A percentile compares a stretch with the other conserved stretches of the same genome.
Evolutionary conservation across 2,888 invertebrate genomes (phyloP).

Genomic region (Cryptophagus acutangulus): DNA sequence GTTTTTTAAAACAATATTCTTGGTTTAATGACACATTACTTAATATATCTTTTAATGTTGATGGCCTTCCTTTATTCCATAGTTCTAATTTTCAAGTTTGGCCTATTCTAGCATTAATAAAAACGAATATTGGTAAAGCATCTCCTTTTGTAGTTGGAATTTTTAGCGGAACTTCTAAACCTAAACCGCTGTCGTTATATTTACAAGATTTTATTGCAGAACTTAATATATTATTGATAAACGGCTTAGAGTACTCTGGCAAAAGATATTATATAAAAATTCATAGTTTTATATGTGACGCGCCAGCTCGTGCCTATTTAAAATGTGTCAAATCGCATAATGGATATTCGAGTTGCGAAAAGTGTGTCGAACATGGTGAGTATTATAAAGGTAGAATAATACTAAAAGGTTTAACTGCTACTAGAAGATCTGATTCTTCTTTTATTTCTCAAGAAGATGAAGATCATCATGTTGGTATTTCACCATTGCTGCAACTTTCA

Average conservation of each 20-base stretch:
- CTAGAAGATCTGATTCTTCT: not conserved
- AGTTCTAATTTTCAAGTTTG: slow-evolving; percentile 17
- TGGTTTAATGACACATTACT: no score
- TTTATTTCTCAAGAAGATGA: not conserved
- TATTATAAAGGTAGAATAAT: slow-evolving; percentile 5
- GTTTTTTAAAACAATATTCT: no score
- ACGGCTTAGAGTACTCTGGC: slow-evolving; percentile 14
- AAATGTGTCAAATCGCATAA: slow-evolving; percentile 20
- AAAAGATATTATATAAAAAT: slow-evolving; percentile 13
- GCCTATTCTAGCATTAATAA: slow-evolving; percentile 17
- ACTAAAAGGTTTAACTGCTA: not conserved
- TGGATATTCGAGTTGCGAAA: slow-evolving; percentile 23
- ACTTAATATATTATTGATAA: slow-evolving; percentile 14
- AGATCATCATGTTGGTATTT: not conserved
- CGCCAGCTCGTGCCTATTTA: slow-evolving; percentile 22
- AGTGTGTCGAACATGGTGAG: slow-evolving; percentile 17
- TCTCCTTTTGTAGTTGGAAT: slow-evolving; percentile 12
- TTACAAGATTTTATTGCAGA: slow-evolving; percentile 23
- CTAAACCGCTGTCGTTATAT: slow-evolving; percentile 18
- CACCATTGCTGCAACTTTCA: not conserved
- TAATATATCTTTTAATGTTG: slow-evolving; percentile 18
- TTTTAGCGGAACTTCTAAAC: slow-evolving; percentile 18
- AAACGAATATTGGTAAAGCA: slow-evolving; percentile 11
- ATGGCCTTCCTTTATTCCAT: slow-evolving; percentile 16
- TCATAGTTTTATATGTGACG: slow-evolving; percentile 23